Base-by-base conservation (phyloP, 2,888 invertebrate species). In the Lithophane ornitopus region DNA sequence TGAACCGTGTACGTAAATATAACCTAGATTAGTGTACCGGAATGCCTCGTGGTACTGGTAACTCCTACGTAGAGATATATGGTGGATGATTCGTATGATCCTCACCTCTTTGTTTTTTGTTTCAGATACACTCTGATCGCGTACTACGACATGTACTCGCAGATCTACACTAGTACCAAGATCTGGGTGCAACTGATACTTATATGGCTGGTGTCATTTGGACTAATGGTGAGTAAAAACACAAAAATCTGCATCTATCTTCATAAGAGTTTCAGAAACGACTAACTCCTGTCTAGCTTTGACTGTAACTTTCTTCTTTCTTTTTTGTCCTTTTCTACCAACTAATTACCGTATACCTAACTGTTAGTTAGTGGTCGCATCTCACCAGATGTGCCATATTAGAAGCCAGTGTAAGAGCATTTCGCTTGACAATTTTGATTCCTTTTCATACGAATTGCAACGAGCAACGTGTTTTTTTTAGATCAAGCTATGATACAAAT, bases 51-150 rank as follows among this genome's bases (percentile, higher is more conserved):
- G 46, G 16, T 44, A 44, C 19, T 49, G 49, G 2, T 28, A n/a
- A 16, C 58, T 28, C 26, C 49, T 46, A 52, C 54, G 54, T 44
- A 28, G 26, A 34, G 26, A 22, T 46, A 19, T 56, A 26, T 46
- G 39, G 44, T 52, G 3, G 22, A 22, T 44, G 7, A 44, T 61
- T 62, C 44, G 34, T 58, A 46, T 44, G 69, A 73, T 69, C 44
- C 28, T 80, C 22, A 81, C 65, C 26, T 46, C 3, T 49, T 41
- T 56, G 22, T n/a, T 3, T 77, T 63, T 88, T 84, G 85, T 97
- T 97, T 49, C 97, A 98, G 98, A 93, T 98, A 98, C 95, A 98
- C 98, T 59, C 94, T 99, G 88, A 98, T 99, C 91, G 98, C 98
- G 56, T 98, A 98, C 93, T 98, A 98, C 91, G 97, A 98, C 83